A percentile compares a stretch with the other conserved stretches of the same genome.
Evolutionary conservation across 2,888 invertebrate genomes (phyloP).

Genomic region (Apamea monoglypha): DNA sequence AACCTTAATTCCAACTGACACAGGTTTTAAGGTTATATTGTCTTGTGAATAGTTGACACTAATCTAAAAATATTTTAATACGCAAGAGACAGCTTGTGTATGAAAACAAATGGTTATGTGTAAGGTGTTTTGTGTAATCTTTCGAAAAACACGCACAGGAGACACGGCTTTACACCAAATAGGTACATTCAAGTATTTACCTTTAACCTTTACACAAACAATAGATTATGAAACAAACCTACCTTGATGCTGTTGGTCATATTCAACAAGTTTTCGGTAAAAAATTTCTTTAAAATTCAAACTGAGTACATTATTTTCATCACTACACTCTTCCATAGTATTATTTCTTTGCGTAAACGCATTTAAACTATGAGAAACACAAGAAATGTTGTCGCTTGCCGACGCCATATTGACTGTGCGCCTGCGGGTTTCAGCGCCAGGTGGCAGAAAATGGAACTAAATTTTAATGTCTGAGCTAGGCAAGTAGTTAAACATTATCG

Average conservation of each 20-base stretch:
- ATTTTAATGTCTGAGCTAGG: background rate
- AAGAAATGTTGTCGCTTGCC: background rate
- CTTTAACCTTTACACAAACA: background rate
- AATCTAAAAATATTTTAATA: too few species aligned
- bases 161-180: background rate
- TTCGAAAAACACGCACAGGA: too few species aligned
- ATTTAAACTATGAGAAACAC: background rate
- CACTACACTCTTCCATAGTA: slow-evolving; percentile 10
- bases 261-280: slow-evolving; percentile 13
- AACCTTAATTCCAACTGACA: too few species aligned
- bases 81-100: too few species aligned
- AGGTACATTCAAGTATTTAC: too few species aligned
- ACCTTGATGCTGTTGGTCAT: slow-evolving; percentile 12
- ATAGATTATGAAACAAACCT: background rate
- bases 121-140: too few species aligned
- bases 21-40: too few species aligned
- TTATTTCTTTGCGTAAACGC: background rate
- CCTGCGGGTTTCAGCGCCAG: background rate
- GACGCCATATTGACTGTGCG: slow-evolving; percentile 3
- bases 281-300: background rate
- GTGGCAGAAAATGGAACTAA: slow-evolving; percentile 4
- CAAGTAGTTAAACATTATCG: background rate
- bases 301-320: background rate
- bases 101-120: too few species aligned
- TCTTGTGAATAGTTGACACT: too few species aligned